phyloP scores from a whole-genome alignment of 1,140 invertebrate species.

The Drosophila leontia region DNA sequence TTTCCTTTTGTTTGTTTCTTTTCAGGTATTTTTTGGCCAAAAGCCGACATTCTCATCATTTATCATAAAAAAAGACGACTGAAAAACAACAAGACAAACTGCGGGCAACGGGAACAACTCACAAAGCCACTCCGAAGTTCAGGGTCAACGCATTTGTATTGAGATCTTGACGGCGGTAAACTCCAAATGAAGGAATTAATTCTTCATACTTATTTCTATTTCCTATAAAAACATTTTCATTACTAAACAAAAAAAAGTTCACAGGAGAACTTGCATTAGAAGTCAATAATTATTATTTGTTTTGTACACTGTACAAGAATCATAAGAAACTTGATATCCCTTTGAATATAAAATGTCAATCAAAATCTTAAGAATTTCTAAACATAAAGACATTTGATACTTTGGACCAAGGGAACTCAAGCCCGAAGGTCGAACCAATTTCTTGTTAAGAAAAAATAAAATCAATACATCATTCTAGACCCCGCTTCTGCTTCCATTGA shows the following conservation, averaged over 20 bases:
- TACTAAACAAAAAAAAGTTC: not conserved
- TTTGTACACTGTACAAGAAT: not conserved
- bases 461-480: constrained; percentile 28
- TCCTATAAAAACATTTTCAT: not conserved
- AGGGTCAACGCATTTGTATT: constrained; percentile 29
- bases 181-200: constrained; percentile 1
- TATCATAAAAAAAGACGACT: constrained; percentile 21
- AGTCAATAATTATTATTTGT: constrained; percentile 1
- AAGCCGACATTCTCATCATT: constrained; percentile 32
- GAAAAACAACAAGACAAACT: constrained; percentile 6
- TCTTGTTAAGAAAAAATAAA: constrained; percentile 8
- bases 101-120: constrained; percentile 10
- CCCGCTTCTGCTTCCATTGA: constrained; percentile 19
- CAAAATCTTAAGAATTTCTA: constrained; percentile 17
- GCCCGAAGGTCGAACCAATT: constrained; percentile 15
- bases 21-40: constrained; percentile 52
- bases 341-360: constrained; percentile 3
- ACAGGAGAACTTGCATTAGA: not conserved
- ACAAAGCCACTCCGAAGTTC: constrained; percentile 30
- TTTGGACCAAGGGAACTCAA: constrained; percentile 18
- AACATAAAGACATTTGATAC: constrained; percentile 23
- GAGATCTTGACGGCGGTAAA: constrained; percentile 5
- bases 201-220: not conserved
- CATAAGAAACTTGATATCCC: constrained; percentile 5
- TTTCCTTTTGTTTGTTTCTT: constrained; percentile 31